Percentiles rank a stretch among this genome's conserved stretches.
These are phyloP conservation scores for Chlorodrepanis virens DNA, from an alignment of 2,113 vertebrate species.

Conservation along the genomic window DNA sequence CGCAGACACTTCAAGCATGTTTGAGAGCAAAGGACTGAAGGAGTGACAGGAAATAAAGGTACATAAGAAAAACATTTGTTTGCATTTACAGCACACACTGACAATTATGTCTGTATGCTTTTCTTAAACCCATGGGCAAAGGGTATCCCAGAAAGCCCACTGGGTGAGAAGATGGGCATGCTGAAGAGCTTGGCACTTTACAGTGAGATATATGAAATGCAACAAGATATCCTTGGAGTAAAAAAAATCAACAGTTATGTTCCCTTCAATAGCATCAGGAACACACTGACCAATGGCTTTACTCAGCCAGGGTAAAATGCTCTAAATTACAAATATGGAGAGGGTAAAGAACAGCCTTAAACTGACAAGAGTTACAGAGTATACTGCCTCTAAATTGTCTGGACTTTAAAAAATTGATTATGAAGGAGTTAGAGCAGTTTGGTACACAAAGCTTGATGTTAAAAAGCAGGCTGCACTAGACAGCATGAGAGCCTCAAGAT, in stretches of 20 bases:
- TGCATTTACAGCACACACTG: neutral
- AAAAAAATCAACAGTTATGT: neutral
- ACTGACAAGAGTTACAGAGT: conserved; percentile 18
- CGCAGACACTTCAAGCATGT: neutral
- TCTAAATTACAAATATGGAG: conserved; percentile 8
- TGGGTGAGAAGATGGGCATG: neutral
- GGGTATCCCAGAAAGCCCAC: neutral
- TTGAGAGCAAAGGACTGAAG: neutral
- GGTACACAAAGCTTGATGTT: conserved; percentile 18
- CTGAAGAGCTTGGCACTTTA: neutral
- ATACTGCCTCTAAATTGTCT: conserved; percentile 2
- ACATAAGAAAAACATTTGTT: neutral
- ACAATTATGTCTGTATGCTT: neutral
- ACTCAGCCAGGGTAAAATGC: neutral
- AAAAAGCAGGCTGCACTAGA: neutral
- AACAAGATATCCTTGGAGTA: neutral
- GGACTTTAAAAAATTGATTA: conserved; percentile 18
- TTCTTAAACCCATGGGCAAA: neutral
- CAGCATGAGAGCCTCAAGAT: conserved; percentile 58
- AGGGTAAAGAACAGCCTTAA: conserved; percentile 11
- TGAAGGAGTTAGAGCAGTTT: conserved; percentile 28
- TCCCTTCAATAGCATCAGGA: neutral
- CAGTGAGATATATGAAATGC: neutral
- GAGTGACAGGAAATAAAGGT: neutral
- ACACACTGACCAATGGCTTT: neutral